Evolutionary conservation across 2,113 vertebrate genomes (phyloP).

Genomic region (Dissostichus mawsoni): DNA sequence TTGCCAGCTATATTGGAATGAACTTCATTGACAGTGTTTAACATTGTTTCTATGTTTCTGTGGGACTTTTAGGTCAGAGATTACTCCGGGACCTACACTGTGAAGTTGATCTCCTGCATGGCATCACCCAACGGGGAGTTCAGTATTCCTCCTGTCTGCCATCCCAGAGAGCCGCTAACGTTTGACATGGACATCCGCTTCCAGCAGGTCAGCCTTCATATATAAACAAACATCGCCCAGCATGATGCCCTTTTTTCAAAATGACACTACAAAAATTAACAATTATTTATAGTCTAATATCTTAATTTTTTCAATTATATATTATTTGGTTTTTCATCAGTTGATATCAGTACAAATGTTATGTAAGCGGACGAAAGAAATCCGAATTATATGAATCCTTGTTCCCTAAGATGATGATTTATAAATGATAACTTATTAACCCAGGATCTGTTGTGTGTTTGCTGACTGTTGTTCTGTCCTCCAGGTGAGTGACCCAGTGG

Average conservation of each 20-base stretch:
- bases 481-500: conserved; percentile 89
- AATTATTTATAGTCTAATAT: no score
- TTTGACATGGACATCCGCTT: conserved; percentile 90
- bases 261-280: no score
- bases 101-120: conserved; percentile 83
- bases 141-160: conserved; percentile 83
- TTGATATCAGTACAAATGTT: no score
- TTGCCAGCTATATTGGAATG: neutral
- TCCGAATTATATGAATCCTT: no score
- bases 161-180: conserved; percentile 83
- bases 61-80: conserved; percentile 79
- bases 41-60: neutral
- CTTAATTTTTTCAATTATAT: no score
- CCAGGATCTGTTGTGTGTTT: neutral
- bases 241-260: no score
- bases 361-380: no score
- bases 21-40: neutral
- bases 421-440: no score
- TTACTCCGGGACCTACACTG: conserved; percentile 86
- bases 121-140: conserved; percentile 82
- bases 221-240: neutral
- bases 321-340: no score
- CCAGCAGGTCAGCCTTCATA: conserved; percentile 84
- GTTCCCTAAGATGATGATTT: no score
- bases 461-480: neutral